Base-by-base conservation (phyloP, 2,113 vertebrate species). In the Platysternon megacephalum region DNA sequence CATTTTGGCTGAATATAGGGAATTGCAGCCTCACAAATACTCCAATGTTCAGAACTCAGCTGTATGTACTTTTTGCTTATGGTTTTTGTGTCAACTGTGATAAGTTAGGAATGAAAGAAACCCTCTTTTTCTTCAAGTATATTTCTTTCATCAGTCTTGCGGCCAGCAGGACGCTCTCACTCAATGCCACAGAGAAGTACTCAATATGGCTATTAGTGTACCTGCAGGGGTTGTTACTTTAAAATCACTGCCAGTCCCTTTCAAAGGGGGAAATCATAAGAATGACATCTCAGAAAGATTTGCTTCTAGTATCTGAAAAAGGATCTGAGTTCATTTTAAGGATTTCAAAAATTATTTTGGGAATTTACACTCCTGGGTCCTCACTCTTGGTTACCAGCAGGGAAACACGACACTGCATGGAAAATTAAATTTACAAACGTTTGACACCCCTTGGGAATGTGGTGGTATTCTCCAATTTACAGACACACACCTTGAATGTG, bases 401-500 rank as follows among this genome's bases (percentile, higher is more conserved):
- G 82, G 74, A 95, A 95, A 86, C 3, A 56, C 85, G 84, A 87
- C 83, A 76, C 79, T 76, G 58, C 24, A 42, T 82, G 86, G 89
- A 91, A 91, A 96, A 51, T 89, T 93, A 89, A 90, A 97, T 96
- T 97, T 97, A 98, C 97, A 97, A 95, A 97, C 93, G 91, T 91
- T 89, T 94, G 93, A 95, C 94, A 92, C 84, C 53, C 87, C 55
- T 32, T 79, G 89, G 92, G 94, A 92, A 78, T 46, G 14, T 58
- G 95, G 93, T 4, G 21, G 93, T 92, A 85, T 94, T 97, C 84
- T 93, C 88, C 79, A 97, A 89, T 91, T 97, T 72, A 91, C 49
- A 86, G 21, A 94, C 96, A 95, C 96, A 95, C 94, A 96, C 87
- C 96, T 95, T 32, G 96, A 94, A 94, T 93, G 93, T 87, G 96